phyloP scores from a whole-genome alignment of 2,797 vertebrate species.

The Brachyrhaphis roseni region DNA sequence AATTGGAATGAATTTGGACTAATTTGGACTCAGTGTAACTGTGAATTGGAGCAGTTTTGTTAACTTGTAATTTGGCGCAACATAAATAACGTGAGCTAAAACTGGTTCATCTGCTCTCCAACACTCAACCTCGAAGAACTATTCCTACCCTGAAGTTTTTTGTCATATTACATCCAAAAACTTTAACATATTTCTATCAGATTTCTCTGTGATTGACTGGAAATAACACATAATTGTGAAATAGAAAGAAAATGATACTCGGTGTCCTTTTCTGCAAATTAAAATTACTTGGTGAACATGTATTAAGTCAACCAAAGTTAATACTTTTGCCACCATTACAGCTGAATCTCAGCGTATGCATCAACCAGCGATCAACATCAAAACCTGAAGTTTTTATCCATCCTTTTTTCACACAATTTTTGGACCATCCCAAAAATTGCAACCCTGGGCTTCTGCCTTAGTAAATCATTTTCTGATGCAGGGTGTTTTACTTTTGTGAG shows the following conservation, averaged over 20 bases:
- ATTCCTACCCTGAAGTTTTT: background rate
- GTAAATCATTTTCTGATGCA: background rate
- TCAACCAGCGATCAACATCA: background rate
- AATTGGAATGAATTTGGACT: background rate
- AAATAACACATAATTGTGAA: background rate
- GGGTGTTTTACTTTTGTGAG: background rate
- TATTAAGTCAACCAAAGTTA: no score
- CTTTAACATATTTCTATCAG: background rate
- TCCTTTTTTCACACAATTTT: background rate
- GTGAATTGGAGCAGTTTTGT: background rate
- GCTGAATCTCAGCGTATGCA: background rate
- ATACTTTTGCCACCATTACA: background rate
- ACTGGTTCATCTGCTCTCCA: background rate
- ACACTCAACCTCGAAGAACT: background rate
- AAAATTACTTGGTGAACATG: background rate
- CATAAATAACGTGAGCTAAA: background rate
- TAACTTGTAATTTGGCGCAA: background rate
- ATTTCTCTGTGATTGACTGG: background rate
- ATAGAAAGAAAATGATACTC: background rate
- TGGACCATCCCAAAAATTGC: no score
- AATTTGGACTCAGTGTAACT: background rate
- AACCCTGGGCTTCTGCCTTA: no score
- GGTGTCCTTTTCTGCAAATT: background rate
- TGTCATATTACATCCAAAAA: background rate
- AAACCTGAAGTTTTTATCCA: background rate